phyloP scores from a whole-genome alignment of 2,888 invertebrate genomes.

The Eumerus sabulonum region DNA sequence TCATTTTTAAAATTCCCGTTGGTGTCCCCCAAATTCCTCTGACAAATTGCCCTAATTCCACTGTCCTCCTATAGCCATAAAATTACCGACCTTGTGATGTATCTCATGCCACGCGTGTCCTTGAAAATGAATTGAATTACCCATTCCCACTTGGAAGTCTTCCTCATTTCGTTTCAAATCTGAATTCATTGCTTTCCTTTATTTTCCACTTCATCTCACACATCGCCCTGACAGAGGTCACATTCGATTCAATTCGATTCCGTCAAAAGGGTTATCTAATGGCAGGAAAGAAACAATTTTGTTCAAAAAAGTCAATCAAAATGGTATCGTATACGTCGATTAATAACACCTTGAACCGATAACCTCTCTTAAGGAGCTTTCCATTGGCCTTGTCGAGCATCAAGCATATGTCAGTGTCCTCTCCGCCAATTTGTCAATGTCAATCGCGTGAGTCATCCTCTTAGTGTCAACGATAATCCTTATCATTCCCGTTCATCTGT shows the following conservation, averaged over 20 bases:
- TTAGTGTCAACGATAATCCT: conserved; percentile 24
- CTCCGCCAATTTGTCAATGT: conserved; percentile 45
- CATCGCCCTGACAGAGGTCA: no score
- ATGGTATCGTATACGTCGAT: conserved; percentile 15
- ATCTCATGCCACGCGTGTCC: no score
- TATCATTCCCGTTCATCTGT: conserved; percentile 23
- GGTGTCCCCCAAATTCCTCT: no score
- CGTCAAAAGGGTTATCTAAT: conserved; percentile 29
- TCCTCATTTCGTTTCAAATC: no score
- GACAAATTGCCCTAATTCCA: no score
- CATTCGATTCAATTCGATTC: no score
- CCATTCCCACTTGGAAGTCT: no score
- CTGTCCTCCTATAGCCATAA: no score
- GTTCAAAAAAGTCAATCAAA: conserved; percentile 26
- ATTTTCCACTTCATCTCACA: conserved; percentile 8
- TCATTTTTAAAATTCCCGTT: no score
- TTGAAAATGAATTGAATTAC: no score
- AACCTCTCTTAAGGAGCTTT: conserved; percentile 18
- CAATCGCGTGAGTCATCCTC: conserved; percentile 25
- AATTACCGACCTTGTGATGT: no score
- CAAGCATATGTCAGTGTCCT: conserved; percentile 27
- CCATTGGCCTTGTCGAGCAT: not conserved
- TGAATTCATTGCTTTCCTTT: no score
- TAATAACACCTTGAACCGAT: conserved; percentile 19
- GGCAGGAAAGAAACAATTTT: conserved; percentile 36